Conservation (phyloP, 2,888 invertebrate genomes). For the Heliconius ethilla region DNA sequence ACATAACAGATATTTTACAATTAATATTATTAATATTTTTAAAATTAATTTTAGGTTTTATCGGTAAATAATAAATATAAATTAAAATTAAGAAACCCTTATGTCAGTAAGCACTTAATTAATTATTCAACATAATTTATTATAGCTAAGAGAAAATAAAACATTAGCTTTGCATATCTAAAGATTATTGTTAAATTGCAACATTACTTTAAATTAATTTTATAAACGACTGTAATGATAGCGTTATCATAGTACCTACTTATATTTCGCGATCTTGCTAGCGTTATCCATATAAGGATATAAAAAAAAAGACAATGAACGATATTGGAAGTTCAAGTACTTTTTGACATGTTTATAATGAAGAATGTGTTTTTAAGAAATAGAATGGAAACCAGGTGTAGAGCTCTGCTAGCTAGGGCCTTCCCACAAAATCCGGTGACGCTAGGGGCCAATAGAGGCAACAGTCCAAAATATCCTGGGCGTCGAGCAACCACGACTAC, state of each 20-base stretch:
- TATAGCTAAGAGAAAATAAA: not conserved
- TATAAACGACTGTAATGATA: not conserved
- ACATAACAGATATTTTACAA: too few species aligned
- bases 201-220: not conserved
- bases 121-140: not conserved
- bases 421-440: too few species aligned
- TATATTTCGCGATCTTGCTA: not conserved
- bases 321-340: conserved; percentile 18
- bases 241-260: not conserved
- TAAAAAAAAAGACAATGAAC: conserved; percentile 10
- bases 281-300: not conserved
- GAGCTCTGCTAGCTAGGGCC: too few species aligned
- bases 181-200: not conserved
- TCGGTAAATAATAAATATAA: not conserved
- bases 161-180: not conserved
- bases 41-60: not conserved
- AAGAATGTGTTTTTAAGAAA: too few species aligned
- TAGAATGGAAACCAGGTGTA: too few species aligned
- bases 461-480: too few species aligned
- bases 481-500: not conserved
- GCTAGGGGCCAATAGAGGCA: too few species aligned
- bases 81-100: too few species aligned
- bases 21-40: too few species aligned
- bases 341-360: too few species aligned
- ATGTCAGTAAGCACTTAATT: too few species aligned